Evolutionary conservation across 2,797 vertebrate species (phyloP).

Genomic region (Parauchenoglanis punctatus): DNA sequence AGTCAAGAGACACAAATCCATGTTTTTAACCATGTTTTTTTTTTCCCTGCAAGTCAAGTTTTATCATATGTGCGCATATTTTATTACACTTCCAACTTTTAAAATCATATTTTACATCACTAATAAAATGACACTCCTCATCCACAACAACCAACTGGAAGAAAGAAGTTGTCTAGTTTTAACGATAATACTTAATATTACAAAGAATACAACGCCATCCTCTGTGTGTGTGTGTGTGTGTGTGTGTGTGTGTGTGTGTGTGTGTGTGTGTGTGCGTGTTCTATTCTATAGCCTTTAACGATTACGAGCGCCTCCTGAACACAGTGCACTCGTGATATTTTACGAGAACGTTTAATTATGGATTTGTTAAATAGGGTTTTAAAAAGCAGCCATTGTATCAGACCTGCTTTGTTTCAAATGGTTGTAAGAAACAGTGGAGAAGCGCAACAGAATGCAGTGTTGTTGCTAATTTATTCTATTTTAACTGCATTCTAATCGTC

Average conservation of each 20-base stretch:
- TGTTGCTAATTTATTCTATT: not conserved
- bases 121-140: not conserved
- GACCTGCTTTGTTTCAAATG: not conserved
- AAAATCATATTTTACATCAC: not conserved
- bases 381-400: not conserved
- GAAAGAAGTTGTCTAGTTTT: not conserved
- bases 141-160: not conserved
- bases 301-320: not conserved
- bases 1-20: not conserved
- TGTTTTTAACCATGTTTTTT: not conserved
- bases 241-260: conserved; percentile 7
- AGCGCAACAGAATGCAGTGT: not conserved
- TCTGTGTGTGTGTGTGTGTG: not conserved
- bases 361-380: conserved; percentile 6
- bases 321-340: not conserved
- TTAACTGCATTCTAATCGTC: not conserved
- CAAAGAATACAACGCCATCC: not conserved
- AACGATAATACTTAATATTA: not conserved
- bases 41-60: not conserved
- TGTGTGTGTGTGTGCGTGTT: not conserved
- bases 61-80: not conserved
- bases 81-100: not conserved
- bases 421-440: not conserved
- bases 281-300: not conserved
- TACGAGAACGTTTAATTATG: not conserved